These are phyloP conservation scores for Argentina silus DNA, from an alignment of 2,797 vertebrate species.

Conservation along the genomic window DNA sequence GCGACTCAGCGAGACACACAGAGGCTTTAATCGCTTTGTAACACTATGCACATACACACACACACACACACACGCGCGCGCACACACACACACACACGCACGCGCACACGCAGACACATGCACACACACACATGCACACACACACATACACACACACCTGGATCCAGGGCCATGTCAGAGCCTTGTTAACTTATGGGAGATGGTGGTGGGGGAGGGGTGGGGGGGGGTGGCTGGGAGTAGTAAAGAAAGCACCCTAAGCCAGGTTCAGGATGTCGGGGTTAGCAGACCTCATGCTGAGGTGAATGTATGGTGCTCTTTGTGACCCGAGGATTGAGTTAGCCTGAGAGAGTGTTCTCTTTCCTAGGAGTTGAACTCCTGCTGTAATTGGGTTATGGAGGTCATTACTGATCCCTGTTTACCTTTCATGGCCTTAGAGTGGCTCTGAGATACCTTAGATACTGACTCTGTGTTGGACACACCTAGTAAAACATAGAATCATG, in stretches of 20 bases:
- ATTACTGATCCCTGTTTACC: slow-evolving; percentile 62
- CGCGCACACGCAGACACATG: not conserved
- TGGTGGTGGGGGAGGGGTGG: slow-evolving; percentile 9
- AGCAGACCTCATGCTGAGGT: slow-evolving; percentile 40
- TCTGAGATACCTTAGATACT: slow-evolving; percentile 56
- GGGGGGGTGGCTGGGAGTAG: slow-evolving; percentile 22
- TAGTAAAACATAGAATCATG: slow-evolving; percentile 42
- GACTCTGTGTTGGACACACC: slow-evolving; percentile 39
- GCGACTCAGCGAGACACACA: slow-evolving; percentile 49
- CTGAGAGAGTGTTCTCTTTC: slow-evolving; percentile 32
- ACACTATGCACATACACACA: not conserved
- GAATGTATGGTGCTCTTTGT: slow-evolving; percentile 53
- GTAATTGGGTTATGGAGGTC: slow-evolving; percentile 61
- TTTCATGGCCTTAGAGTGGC: slow-evolving; percentile 60
- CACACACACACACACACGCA: slow-evolving; percentile 15
- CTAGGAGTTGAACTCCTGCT: slow-evolving; percentile 36
- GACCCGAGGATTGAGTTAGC: slow-evolving; percentile 41
- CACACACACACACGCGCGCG: slow-evolving; percentile 16
- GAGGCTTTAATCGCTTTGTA: slow-evolving; percentile 43
- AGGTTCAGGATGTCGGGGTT: slow-evolving; percentile 47
- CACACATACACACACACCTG: not conserved
- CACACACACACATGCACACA: slow-evolving; percentile 11
- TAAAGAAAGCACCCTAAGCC: slow-evolving; percentile 44
- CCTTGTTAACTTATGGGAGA: slow-evolving; percentile 29
- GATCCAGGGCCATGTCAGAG: slow-evolving; percentile 21